A percentile compares a stretch with the other conserved stretches of the same genome.
phyloP scores from a whole-genome alignment of 2,888 invertebrate genomes.

The Kryphioiulus occultus region DNA sequence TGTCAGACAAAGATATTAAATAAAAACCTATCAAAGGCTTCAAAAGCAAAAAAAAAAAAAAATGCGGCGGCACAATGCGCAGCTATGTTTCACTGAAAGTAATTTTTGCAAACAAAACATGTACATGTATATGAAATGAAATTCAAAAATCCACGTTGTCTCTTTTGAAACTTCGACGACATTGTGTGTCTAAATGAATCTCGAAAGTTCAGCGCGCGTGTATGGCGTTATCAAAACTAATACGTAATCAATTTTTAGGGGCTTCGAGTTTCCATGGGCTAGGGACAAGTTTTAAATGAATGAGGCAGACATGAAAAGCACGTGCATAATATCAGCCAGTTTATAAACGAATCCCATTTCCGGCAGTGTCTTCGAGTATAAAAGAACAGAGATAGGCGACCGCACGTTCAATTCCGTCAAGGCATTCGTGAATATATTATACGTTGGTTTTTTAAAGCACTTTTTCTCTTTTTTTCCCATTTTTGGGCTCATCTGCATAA shows the following conservation, averaged over 20 bases:
- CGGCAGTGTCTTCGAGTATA: constrained; percentile 11
- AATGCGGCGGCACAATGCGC: not conserved
- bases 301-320: constrained; percentile 1
- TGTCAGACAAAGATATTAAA: not conserved
- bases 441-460: not conserved
- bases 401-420: not conserved
- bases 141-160: not conserved
- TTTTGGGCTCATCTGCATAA: constrained; percentile 7
- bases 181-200: constrained; percentile 9
- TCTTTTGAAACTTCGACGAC: not conserved
- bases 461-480: not conserved
- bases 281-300: not conserved
- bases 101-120: not conserved
- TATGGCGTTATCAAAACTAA: not conserved
- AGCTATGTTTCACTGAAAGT: not conserved
- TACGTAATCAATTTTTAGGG: constrained; percentile 21
- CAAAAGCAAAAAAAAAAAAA: not conserved
- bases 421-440: constrained; percentile 13
- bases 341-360: constrained; percentile 12
- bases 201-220: not conserved
- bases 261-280: not conserved
- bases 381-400: not conserved
- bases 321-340: constrained; percentile 19
- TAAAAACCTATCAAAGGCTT: not conserved
- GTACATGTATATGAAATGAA: not conserved